Evolutionary conservation across 2,797 vertebrate genomes (phyloP).

Genomic region (Sphenopsis melanotis): DNA sequence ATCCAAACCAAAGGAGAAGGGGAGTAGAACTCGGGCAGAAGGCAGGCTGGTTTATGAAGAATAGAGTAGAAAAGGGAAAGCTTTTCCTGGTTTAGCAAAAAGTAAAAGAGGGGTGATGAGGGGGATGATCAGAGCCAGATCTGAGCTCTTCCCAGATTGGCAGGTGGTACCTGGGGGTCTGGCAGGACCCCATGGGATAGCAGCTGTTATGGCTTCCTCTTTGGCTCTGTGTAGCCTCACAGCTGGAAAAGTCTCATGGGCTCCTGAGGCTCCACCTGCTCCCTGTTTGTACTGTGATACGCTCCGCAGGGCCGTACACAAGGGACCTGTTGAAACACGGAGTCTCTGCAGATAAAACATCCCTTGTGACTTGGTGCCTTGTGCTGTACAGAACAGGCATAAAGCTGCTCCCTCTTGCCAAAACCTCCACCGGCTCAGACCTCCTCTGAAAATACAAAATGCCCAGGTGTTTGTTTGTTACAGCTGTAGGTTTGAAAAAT

Average conservation of each 20-base stretch:
- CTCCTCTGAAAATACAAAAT: background rate
- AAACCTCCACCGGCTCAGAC: background rate
- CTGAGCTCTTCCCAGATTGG: background rate
- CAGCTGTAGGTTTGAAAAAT: background rate
- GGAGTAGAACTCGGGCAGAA: background rate
- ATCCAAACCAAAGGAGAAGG: background rate
- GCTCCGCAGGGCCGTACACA: fast-evolving
- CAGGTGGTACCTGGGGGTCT: background rate
- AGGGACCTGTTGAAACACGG: fast-evolving
- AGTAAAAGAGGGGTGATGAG: background rate
- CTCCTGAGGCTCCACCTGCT: background rate
- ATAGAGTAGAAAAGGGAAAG: background rate
- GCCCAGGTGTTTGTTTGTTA: background rate
- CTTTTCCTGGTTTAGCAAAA: fast-evolving
- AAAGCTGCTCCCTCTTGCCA: background rate
- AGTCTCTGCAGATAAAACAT: background rate
- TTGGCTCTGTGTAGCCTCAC: background rate
- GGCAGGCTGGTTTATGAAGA: background rate
- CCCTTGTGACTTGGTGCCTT: fast-evolving
- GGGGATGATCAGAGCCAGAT: fast-evolving
- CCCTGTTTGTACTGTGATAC: background rate
- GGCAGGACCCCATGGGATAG: background rate
- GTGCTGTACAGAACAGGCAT: fast-evolving
- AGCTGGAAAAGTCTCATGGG: background rate
- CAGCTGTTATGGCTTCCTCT: background rate